Evolutionary conservation across 2,797 vertebrate genomes (phyloP), one percentile per base, ranked within the genome.

Genomic region (Thaleichthys pacificus): DNA sequence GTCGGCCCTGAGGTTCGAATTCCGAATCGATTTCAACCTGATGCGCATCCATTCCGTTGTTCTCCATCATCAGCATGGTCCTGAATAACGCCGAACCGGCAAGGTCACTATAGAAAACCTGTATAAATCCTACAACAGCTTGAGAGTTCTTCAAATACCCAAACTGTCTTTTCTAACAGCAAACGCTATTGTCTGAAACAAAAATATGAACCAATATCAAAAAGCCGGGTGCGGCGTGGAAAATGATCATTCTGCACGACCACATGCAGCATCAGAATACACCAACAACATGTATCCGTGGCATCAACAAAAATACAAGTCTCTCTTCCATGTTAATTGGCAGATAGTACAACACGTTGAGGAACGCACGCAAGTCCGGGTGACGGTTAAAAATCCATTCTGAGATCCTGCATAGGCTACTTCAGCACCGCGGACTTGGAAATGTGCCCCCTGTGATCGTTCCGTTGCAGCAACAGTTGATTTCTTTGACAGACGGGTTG

Each of bases 1-100:
- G 94, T 47, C 95, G 95, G 78, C 91, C 89, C 88, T 93, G 95
- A 56, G 95, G 94, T 83, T 96, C 95, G 83, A 96, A 97, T 90
- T 96, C 96, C 69, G 95, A 93, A 89, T 97, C 96, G 84, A 96
- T 93, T 79, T 96, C 95, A 93, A 97, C 93, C 94, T 95, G 95
- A 95, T 95, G 95, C 94, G 94, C 95, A 77, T 94, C 94, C 91
- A 95, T 93, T 83, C 94, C 88, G 83, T 86, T 75, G 88, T 84
- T 96, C 91, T 96, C 95, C 92, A 95, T 97, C 96, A 97, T 96
- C 86, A 94, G 82, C 92, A 93, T 92, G 78, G 87, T 91, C 75
- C 72, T 63, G 57, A 62, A 71, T 42, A 78, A 72, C 77, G 77
- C 81, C 81, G 82, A 66, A 80, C 67, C 70, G 83, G 77, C 89